Evolutionary conservation across 2,797 vertebrate genomes (phyloP), one percentile per base, ranked within the genome.

Genomic region (Rousettus madagascariensis): DNA sequence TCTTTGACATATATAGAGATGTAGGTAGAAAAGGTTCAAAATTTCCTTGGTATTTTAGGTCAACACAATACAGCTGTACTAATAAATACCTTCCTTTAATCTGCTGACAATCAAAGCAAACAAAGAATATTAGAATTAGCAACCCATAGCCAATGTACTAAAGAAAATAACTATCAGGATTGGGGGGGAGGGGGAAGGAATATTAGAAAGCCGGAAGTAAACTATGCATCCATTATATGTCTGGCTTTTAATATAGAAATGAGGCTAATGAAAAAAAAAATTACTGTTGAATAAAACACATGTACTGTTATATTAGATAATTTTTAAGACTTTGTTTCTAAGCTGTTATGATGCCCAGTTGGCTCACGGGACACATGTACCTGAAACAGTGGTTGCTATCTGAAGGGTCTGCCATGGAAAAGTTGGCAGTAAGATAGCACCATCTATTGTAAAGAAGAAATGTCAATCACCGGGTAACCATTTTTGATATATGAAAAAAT

Each of bases 391-490:
- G 19, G 26, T 36, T 86, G 72, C 2, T 30, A 87, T 43, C 65
- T 95, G 75, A 26, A 51, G 51, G 38, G 51, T 68, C 66, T 93
- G 30, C 68, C 30, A 4, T 46, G 33, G 10, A 51, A 43, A 8
- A 8, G 15, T 2, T 65, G 36, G 46, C 46, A 85, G 63, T 46
- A 41, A 79, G 43, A 46, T 1, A 95, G 53, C n/a, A 83, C 65
- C 86, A 94, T 86, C 91, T 92, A 33, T 96, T 89, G 65, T 85
- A 66, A 95, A 77, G 57, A 93, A 87, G 66, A 68, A 68, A 63
- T 46, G 57, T 72, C 75, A 82, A 41, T 91, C 43, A 69, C 38
- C 46, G 71, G 43, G 71, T n/a, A 53, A 74, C 13, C 10, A 72
- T 71, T 91, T 93, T 15, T 71, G 68, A 83, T 83, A 65, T 3